Base-by-base conservation (phyloP, 2,113 vertebrate genomes). In the Scatophagus argus region DNA sequence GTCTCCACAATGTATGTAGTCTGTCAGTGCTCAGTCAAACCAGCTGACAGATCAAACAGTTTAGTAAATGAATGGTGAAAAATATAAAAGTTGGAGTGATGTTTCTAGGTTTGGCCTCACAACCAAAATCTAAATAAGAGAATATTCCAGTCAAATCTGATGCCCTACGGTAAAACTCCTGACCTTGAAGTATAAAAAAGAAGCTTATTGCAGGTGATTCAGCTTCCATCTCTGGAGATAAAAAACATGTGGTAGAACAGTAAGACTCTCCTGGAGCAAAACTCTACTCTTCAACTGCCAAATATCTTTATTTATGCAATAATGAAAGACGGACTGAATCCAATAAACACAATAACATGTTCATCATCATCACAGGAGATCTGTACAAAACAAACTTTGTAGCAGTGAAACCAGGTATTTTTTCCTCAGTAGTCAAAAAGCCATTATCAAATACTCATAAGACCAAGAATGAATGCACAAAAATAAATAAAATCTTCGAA, bases 241-340 rank as follows among this genome's bases (percentile, higher is more conserved):
- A 56, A 41, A 19, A 23, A 14, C 31, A 74, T 14, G 43, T 69
- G 34, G 27, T 58, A 72, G 39, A 66, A 77, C 58, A 73, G 55
- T n/a, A 58, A 81, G 31, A 82, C 34, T 25, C 25, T 46, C 4
- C 11, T 54, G 16, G 25, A 47, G 44, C 21, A 63, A 64, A 59
- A 59, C 5, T 17, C 39, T 80, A 77, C 39, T 27, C 68, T 78
- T 67, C 34, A 66, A 73, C 49, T 79, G 62, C 78, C 79, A 89
- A 84, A 86, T 78, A 55, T 65, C 43, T 91, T 91, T 89, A 92
- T 90, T 90, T 75, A 78, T 83, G 76, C 67, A 76, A 73, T 82
- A 58, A 77, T 83, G 64, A 90, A 64, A 80, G 60, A 75, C 0
- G 52, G 65, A 74, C 74, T 19, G 61, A 74, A 72, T 83, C 78